A percentile compares a stretch with the other conserved stretches of the same genome.
Conservation (phyloP, 1,140 invertebrate species). For the Camponotus floridanus region DNA sequence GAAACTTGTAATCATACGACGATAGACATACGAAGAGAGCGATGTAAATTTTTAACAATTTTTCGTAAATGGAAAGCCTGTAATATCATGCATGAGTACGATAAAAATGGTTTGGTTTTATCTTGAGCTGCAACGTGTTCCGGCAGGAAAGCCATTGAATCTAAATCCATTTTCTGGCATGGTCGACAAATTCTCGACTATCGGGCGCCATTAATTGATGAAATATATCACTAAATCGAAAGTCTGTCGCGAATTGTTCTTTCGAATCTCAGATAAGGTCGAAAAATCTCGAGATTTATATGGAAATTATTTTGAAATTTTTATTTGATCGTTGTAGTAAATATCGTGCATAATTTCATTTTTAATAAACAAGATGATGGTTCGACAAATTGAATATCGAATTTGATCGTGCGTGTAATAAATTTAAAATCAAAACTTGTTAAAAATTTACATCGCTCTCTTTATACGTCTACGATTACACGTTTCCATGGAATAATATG, state of each 20-base stretch:
- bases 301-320: conserved; percentile 20
- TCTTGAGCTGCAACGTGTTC: conserved; percentile 44
- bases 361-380: background rate
- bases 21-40: background rate
- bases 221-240: conserved; percentile 79
- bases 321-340: background rate
- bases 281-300: conserved; percentile 47
- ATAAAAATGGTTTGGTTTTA: conserved; percentile 34
- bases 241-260: conserved; percentile 20
- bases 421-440: too few species aligned
- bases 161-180: conserved; percentile 78
- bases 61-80: background rate
- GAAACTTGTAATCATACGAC: too few species aligned
- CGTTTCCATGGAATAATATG: too few species aligned
- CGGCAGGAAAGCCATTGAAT: conserved; percentile 68
- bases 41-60: too few species aligned
- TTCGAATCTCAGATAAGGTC: conserved; percentile 12
- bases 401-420: too few species aligned
- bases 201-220: conserved; percentile 80
- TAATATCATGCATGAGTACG: too few species aligned
- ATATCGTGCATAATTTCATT: background rate
- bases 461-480: too few species aligned
- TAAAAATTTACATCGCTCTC: too few species aligned
- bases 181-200: conserved; percentile 80
- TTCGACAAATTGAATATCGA: background rate